These are phyloP conservation scores for Chrysemys picta DNA, from an alignment of 2,113 vertebrate genomes.

Conservation along the genomic window DNA sequence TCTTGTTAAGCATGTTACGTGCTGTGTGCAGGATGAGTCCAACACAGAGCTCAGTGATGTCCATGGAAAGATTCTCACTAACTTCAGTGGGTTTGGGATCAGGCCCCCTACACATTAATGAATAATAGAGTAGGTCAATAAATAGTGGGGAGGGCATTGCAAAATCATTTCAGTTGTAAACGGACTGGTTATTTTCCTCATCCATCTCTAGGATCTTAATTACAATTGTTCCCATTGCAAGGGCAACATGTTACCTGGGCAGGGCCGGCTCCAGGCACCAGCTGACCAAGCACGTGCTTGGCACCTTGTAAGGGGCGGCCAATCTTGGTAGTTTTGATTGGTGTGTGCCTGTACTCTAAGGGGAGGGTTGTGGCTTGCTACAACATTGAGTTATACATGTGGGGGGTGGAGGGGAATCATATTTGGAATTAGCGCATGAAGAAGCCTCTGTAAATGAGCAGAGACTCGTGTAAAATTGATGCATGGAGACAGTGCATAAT, in stretches of 20 bases:
- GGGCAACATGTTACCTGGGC: neutral
- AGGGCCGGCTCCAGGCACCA: no score
- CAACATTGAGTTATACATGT: neutral
- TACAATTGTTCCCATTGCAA: neutral
- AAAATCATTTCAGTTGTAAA: neutral
- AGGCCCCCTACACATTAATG: neutral
- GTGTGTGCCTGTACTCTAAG: neutral
- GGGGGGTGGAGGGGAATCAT: neutral
- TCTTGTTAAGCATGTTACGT: neutral
- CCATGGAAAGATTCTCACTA: neutral
- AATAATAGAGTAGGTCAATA: neutral
- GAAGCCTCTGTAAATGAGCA: neutral
- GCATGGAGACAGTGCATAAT: neutral
- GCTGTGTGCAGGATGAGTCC: neutral
- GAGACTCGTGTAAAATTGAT: neutral
- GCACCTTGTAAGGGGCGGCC: no score
- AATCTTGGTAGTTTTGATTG: neutral
- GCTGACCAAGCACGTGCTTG: no score
- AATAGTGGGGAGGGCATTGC: neutral
- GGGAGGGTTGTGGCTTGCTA: neutral
- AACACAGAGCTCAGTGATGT: neutral
- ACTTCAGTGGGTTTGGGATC: neutral
- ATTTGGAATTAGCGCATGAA: neutral
- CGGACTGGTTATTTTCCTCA: neutral
- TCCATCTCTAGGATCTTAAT: neutral